phyloP scores from a whole-genome alignment of 2,888 invertebrate species.

The Monochamus alternatus region DNA sequence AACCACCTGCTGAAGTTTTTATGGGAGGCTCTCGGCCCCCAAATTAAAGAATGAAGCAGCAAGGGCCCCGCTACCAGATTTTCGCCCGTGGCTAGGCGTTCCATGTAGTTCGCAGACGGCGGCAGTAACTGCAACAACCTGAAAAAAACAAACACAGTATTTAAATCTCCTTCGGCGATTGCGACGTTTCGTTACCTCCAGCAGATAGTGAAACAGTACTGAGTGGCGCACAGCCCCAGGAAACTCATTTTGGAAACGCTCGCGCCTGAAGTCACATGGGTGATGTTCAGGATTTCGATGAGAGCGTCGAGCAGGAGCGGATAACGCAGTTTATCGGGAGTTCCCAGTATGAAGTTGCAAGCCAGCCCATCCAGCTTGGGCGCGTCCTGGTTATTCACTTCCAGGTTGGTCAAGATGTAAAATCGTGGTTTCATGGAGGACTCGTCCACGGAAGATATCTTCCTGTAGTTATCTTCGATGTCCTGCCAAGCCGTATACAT shows the following conservation, averaged over 20 bases:
- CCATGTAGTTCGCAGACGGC: constrained; percentile 91
- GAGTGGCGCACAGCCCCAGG: constrained; percentile 85
- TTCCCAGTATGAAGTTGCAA: constrained; percentile 94
- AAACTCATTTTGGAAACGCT: constrained; percentile 71
- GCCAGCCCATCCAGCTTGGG: constrained; percentile 95
- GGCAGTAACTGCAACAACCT: constrained; percentile 89
- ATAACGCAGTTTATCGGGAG: constrained; percentile 93
- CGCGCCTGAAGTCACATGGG: constrained; percentile 76
- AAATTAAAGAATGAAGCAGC: constrained; percentile 87
- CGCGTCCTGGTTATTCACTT: constrained; percentile 82
- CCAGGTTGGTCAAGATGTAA: constrained; percentile 89
- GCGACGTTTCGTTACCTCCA: constrained; percentile 77
- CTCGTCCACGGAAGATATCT: constrained; percentile 76
- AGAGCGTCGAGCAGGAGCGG: constrained; percentile 89
- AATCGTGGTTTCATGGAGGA: constrained; percentile 90
- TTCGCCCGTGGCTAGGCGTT: constrained; percentile 80
- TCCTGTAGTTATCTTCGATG: constrained; percentile 83
- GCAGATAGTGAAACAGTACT: constrained; percentile 91
- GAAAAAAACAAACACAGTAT: constrained; percentile 54
- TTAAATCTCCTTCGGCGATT: constrained; percentile 3
- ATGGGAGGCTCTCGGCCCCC: constrained; percentile 90
- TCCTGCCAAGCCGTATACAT: constrained; percentile 83
- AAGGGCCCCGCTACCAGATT: constrained; percentile 80
- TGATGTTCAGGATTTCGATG: constrained; percentile 86
- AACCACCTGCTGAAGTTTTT: constrained; percentile 91